A percentile compares a stretch with the other conserved stretches of the same genome.
Conservation (phyloP, 1,140 invertebrate genomes). For the Panulirus ornatus region DNA sequence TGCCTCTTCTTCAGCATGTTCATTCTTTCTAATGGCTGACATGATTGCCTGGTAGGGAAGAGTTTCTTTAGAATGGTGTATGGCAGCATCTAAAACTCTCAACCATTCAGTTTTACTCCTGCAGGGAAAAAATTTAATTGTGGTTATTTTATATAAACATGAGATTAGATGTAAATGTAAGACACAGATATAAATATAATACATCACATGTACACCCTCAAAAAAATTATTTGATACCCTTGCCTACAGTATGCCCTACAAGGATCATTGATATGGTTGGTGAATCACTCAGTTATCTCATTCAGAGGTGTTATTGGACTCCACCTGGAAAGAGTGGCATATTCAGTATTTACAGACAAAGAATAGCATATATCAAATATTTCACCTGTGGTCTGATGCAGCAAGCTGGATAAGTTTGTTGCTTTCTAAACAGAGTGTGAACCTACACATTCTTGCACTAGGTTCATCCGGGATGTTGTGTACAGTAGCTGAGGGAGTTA, state of each 20-base stretch:
- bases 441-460: conserved; percentile 55
- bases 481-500: conserved; percentile 65
- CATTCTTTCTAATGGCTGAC: conserved; percentile 59
- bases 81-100: conserved; percentile 69
- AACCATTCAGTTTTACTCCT: conserved; percentile 72
- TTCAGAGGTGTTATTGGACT: no score
- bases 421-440: conserved; percentile 66
- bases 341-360: not conserved
- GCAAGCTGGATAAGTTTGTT: conserved; percentile 72
- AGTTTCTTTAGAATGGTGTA: conserved; percentile 63
- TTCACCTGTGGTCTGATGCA: conserved; percentile 73
- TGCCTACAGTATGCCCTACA: no score
- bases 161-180: not conserved
- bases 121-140: not conserved
- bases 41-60: conserved; percentile 67
- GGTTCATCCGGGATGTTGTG: conserved; percentile 69
- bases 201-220: no score
- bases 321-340: not conserved
- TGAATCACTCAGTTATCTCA: no score
- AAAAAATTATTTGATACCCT: not conserved
- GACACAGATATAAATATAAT: not conserved
- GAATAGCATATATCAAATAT: not conserved
- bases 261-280: no score
- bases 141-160: not conserved
- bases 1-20: conserved; percentile 68